These are phyloP conservation scores for Nephrotoma guestfalica DNA, from an alignment of 2,888 invertebrate species.

Conservation along the genomic window DNA sequence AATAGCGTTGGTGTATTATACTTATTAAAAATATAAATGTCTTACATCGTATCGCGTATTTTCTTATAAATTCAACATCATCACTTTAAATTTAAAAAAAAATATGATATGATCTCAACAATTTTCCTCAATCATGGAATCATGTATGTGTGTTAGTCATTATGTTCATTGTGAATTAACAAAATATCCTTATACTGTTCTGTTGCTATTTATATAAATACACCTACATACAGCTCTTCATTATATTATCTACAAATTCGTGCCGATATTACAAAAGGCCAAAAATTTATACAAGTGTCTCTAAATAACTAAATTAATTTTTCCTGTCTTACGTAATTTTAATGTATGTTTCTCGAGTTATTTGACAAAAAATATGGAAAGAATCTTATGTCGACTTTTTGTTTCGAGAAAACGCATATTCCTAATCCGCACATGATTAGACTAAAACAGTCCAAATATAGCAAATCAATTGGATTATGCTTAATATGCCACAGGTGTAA, in stretches of 20 bases:
- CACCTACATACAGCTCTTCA: not conserved
- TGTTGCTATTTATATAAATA: not conserved
- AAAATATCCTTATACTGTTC: not conserved
- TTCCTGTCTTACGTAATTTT: not conserved
- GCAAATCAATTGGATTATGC: not conserved
- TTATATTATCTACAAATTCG: not conserved
- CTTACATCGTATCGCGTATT: not conserved
- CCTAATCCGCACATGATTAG: not conserved
- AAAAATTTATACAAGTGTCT: not conserved
- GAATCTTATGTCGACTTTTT: not conserved
- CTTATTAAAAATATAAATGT: not conserved
- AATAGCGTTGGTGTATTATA: not conserved
- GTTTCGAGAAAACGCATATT: not conserved
- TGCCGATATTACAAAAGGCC: not conserved
- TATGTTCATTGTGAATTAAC: not conserved
- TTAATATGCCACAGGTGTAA: not conserved
- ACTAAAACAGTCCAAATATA: not conserved
- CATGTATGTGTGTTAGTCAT: not conserved
- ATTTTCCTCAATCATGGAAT: not conserved
- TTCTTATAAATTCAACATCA: not conserved
- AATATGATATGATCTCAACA: not conserved
- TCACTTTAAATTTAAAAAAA: not conserved
- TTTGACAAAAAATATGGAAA: not conserved
- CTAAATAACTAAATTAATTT: not conserved
- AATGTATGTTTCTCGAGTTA: not conserved